These are phyloP conservation scores for Thalpophila matura DNA, from an alignment of 2,888 invertebrate species.

Conservation along the genomic window DNA sequence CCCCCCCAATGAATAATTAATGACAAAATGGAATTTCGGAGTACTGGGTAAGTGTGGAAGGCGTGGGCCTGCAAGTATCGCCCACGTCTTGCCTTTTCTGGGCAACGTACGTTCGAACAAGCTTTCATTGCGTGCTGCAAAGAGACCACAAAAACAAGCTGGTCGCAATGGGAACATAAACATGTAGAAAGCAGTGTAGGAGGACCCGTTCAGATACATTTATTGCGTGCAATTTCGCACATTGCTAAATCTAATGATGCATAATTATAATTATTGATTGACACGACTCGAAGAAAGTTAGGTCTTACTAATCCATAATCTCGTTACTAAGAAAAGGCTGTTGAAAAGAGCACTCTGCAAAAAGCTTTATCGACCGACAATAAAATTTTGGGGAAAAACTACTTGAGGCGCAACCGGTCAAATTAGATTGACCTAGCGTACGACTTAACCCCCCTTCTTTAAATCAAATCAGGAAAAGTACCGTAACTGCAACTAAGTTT, in stretches of 20 bases:
- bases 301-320: conserved; percentile 14
- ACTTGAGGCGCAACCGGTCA: conserved; percentile 44
- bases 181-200: conserved; percentile 81
- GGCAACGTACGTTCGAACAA: conserved; percentile 66
- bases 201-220: conserved; percentile 70
- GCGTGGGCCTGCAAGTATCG: conserved; percentile 67
- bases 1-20: conserved; percentile 56
- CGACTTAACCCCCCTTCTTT: conserved; percentile 51
- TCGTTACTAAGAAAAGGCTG: conserved; percentile 1
- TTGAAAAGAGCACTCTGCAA: conserved; percentile 15
- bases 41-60: conserved; percentile 59
- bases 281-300: conserved; percentile 51
- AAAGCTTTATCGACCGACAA: conserved; percentile 40
- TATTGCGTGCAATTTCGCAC: conserved; percentile 66
- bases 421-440: conserved; percentile 56
- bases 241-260: conserved; percentile 38
- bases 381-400: conserved; percentile 44
- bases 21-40: conserved; percentile 59
- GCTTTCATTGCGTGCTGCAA: conserved; percentile 77
- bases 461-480: conserved; percentile 56
- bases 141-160: conserved; percentile 57
- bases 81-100: conserved; percentile 77
- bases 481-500: conserved; percentile 43
- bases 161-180: conserved; percentile 54
- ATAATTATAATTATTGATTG: conserved; percentile 57